Evolutionary conservation across 2,888 invertebrate genomes (phyloP), one percentile per base, ranked within the genome.

Genomic region (Graphium colonna): DNA sequence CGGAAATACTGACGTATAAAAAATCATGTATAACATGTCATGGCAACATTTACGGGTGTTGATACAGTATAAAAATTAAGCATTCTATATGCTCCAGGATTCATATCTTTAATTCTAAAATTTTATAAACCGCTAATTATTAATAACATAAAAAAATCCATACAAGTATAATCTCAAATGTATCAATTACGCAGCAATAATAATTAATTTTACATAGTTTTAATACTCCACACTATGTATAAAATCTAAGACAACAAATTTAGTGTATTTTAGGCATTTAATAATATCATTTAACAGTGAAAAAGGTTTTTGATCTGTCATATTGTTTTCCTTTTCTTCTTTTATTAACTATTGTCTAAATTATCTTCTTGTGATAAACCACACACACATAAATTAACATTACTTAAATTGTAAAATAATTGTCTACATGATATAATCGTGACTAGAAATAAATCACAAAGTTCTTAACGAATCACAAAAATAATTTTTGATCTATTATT

Each of bases 381-480:
- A 48, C 39, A 53, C 17, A 53, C 17, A 47, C 28, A 31, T 18
- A 38, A 42, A 21, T 21, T 21, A 33, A 36, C 26, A 26, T 38
- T 7, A 17, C 5, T 28, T 43, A 43, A 48, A 44, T 43, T 48
- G 2, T 41, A 44, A 50, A 44, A 54, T 45, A 54, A 49, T 49
- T 54, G 40, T 15, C 49, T 49, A 54, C 18, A 43, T 40, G 38
- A 52, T 48, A 49, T 44, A 44, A 52, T 44, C 21, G 39, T 45
- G 54, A 54, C 54, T 54, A 54, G 54, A 54, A 50, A 50, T 54
- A 45, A 54, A 50, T 54, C 54, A 54, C 54, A 49, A 48, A 31
- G 12, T 21, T 50, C 1, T 15, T 33, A 40, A 39, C 5, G 21
- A 48, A 48, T 39, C 12, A 43, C 50, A 41, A 17, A 43, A 44